Evolutionary conservation across 2,113 vertebrate genomes (phyloP), one percentile per base, ranked within the genome.

Genomic region (Gymnarchus niloticus): DNA sequence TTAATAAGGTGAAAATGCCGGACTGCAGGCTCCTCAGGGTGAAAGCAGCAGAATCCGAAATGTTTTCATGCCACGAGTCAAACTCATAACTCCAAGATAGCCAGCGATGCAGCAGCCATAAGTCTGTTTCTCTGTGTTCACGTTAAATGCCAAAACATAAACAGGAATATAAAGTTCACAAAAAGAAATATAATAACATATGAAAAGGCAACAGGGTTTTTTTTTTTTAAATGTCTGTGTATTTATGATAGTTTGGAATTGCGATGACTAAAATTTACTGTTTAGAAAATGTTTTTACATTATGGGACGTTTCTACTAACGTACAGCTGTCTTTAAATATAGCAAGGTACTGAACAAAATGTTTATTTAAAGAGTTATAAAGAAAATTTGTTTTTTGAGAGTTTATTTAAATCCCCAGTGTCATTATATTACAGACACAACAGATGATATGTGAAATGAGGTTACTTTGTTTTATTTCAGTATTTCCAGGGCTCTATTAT

Each of bases 1-100:
- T 81, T 91, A 90, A 92, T 93, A 92, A 92, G 90, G 92, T 92
- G 91, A 88, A 56, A 85, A 83, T 84, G 78, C 83, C 89, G 90
- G 86, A 91, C 88, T 86, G 85, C 86, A 88, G 90, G 90, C 89
- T 90, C 14, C 65, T 73, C 85, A 83, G 84, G 84, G 84, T 91
- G 83, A 89, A 88, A 87, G 82, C 65, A 86, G 80, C 83, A 84
- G 56, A 88, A 87, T 89, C 86, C 12, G 85, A 86, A 81, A 61
- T 85, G 44, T 83, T 56, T 28, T 82, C 87, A 82, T 86, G 54
- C 25, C 76, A 87, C 81, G 81, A 52, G 78, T 83, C 83, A 83
- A 76, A 78, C n/a, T 54, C 61, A 65, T 78, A 28, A 85, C 37
- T 82, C 81, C 73, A 81, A 86, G 21, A 77, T 77, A 77, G 41